These are phyloP conservation scores for Lophotis ruficrista DNA, from an alignment of 2,113 vertebrate genomes.

Conservation along the genomic window DNA sequence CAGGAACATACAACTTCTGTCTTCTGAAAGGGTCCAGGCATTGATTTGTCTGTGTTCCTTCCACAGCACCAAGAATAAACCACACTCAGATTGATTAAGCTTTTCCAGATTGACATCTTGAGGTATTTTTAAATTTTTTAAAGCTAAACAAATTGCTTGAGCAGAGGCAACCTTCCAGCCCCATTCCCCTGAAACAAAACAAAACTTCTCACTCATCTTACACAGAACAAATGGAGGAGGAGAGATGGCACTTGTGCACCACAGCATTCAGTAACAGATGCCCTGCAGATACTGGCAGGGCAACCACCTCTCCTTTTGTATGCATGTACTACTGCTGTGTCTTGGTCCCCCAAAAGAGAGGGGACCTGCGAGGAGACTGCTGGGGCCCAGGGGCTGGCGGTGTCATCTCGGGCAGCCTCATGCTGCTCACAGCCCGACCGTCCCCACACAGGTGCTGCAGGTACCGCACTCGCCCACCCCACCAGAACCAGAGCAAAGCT, in stretches of 20 bases:
- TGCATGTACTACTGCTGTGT: accelerated
- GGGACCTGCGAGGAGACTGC: accelerated
- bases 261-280: not conserved
- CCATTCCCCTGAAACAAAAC: not conserved
- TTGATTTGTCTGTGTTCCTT: not conserved
- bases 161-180: not conserved
- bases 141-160: not conserved
- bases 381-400: accelerated
- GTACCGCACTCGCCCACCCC: too few species aligned
- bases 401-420: not conserved
- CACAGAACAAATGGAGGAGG: accelerated
- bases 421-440: not conserved
- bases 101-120: accelerated
- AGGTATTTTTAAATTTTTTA: not conserved
- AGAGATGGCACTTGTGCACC: not conserved
- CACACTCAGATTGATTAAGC: accelerated
- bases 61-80: not conserved
- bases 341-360: too few species aligned
- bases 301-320: not conserved
- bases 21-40: not conserved
- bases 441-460: not conserved
- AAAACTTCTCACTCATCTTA: not conserved
- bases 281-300: accelerated
- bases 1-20: not conserved
- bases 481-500: not conserved